Evolutionary conservation across 1,140 invertebrate species (phyloP).

Genomic region (Euglossa dilemma): DNA sequence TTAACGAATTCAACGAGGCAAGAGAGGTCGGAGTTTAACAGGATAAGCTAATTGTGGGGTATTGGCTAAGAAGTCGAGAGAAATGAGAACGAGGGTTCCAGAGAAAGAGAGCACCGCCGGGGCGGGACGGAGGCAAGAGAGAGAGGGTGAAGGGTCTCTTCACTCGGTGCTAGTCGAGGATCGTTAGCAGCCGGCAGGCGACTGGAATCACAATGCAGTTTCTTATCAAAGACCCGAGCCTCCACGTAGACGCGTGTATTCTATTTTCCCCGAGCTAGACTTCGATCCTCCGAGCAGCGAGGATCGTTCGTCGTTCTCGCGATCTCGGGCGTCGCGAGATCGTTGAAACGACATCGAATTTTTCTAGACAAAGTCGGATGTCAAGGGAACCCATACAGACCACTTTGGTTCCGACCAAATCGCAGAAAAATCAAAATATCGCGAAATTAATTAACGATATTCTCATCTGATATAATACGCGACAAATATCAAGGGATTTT

Average conservation of each 20-base stretch:
- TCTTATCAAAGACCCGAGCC: conserved; percentile 71
- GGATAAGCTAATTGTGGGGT: conserved; percentile 83
- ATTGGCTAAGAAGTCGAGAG: conserved; percentile 82
- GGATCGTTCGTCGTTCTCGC: not conserved
- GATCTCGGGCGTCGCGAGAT: no score
- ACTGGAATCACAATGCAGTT: conserved; percentile 82
- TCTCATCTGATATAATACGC: no score
- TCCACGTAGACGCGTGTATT: conserved; percentile 34
- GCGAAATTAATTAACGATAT: no score
- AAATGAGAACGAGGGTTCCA: conserved; percentile 66
- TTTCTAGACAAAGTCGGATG: no score
- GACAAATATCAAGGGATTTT: no score
- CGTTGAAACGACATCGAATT: no score
- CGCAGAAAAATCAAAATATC: no score
- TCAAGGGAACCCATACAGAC: no score
- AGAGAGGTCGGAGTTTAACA: conserved; percentile 79
- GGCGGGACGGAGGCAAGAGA: conserved; percentile 39
- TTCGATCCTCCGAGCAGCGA: conserved; percentile 31
- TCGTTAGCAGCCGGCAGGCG: conserved; percentile 81
- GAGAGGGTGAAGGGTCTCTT: conserved; percentile 64
- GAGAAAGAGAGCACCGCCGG: conserved; percentile 44
- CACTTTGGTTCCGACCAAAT: no score
- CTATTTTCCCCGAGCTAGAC: conserved; percentile 47
- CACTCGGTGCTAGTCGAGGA: conserved; percentile 71
- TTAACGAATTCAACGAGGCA: conserved; percentile 81